Evolutionary conservation across 1,140 invertebrate species (phyloP).

Genomic region (Cotesia typhae): DNA sequence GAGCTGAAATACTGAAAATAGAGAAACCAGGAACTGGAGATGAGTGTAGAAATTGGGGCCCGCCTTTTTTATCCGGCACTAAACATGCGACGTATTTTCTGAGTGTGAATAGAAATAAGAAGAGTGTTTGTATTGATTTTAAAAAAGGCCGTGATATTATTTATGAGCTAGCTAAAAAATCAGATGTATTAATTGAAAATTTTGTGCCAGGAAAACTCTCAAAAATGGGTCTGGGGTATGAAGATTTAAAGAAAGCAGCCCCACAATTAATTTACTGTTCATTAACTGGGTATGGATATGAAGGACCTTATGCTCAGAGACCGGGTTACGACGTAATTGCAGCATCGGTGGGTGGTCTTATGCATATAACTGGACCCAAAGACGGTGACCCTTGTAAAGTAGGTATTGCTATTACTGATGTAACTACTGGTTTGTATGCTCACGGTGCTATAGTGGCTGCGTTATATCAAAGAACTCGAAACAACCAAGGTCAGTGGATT

Average conservation of each 20-base stretch:
- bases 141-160: conserved; percentile 82
- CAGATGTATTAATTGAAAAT: conserved; percentile 94
- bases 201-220: conserved; percentile 91
- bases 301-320: conserved; percentile 84
- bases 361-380: conserved; percentile 88
- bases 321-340: conserved; percentile 97
- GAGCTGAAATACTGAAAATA: conserved; percentile 94
- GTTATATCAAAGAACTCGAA: conserved; percentile 78
- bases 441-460: conserved; percentile 96
- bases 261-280: conserved; percentile 93
- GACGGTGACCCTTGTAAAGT: conserved; percentile 89
- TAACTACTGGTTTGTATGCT: conserved; percentile 92
- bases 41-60: conserved; percentile 91
- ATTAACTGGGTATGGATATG: conserved; percentile 89
- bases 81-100: conserved; percentile 86
- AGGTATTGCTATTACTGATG: conserved; percentile 92
- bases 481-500: conserved; percentile 89
- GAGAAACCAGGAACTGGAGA: conserved; percentile 85
- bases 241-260: conserved; percentile 75
- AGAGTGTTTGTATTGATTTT: conserved; percentile 90
- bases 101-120: conserved; percentile 93
- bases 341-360: conserved; percentile 87
- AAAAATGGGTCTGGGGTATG: conserved; percentile 81
- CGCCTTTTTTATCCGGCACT: conserved; percentile 82
- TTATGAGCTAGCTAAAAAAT: conserved; percentile 75